Conservation (phyloP, 2,888 invertebrate genomes). For the Marasmarcha lunaedactyla region DNA sequence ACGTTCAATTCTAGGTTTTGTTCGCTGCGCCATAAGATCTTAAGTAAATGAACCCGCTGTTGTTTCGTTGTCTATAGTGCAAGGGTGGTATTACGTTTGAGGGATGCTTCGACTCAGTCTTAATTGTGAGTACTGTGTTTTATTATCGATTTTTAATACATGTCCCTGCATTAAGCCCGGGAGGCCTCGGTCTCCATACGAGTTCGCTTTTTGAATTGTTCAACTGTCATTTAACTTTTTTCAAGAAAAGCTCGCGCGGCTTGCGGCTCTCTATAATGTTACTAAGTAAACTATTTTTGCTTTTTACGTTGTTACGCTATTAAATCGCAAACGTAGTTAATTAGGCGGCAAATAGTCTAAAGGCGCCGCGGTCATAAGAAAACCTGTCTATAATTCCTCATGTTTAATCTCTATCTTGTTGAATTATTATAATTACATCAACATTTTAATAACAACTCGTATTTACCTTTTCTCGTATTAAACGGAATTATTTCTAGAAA, state of each 20-base stretch:
- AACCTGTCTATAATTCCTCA: constrained; percentile 30
- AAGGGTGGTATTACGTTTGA: constrained; percentile 47
- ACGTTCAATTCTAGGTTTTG: constrained; percentile 25
- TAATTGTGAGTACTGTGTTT: constrained; percentile 51
- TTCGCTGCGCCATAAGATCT: constrained; percentile 15
- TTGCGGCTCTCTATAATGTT: background rate
- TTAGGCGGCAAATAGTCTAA: constrained; percentile 26
- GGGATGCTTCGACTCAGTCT: constrained; percentile 52
- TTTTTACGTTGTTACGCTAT: constrained; percentile 1
- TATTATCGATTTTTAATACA: constrained; percentile 61
- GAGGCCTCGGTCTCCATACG: background rate
- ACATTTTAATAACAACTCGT: constrained; percentile 32
- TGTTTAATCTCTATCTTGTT: constrained; percentile 34
- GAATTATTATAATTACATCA: constrained; percentile 47
- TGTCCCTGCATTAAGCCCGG: constrained; percentile 20
- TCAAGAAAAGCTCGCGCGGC: background rate
- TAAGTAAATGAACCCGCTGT: background rate
- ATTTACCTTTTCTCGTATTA: constrained; percentile 32
- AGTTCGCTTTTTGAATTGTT: constrained; percentile 1
- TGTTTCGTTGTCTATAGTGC: constrained; percentile 13
- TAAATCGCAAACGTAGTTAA: constrained; percentile 8
- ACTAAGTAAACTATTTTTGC: constrained; percentile 1
- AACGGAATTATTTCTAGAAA: constrained; percentile 49
- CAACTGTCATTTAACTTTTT: background rate
- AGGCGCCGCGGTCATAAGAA: constrained; percentile 27